Evolutionary conservation across 2,888 invertebrate species (phyloP).

Genomic region (Anoplius nigerrimus): DNA sequence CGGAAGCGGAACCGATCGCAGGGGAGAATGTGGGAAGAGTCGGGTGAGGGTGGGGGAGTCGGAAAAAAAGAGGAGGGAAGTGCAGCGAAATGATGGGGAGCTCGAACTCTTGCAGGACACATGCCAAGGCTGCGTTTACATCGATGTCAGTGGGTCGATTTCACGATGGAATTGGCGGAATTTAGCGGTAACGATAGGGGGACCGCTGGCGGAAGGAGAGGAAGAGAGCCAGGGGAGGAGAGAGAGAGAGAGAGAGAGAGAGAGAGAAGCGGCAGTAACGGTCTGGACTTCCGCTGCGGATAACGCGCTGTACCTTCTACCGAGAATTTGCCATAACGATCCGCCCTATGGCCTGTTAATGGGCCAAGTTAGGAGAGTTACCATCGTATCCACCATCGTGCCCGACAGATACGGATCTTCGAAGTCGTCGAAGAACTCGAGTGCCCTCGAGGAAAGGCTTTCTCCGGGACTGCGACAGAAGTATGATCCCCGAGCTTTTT

Average conservation of each 20-base stretch:
- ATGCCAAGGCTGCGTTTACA: constrained; percentile 38
- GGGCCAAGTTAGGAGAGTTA: constrained; percentile 55
- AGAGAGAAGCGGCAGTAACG: constrained; percentile 26
- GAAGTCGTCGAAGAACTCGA: constrained; percentile 48
- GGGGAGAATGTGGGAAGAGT: background rate
- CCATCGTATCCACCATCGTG: constrained; percentile 35
- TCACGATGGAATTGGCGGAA: constrained; percentile 32
- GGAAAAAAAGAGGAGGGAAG: constrained; percentile 20
- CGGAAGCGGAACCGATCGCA: too few relatives aligned
- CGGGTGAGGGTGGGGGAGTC: background rate
- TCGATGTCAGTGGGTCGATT: constrained; percentile 49
- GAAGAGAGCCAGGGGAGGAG: constrained; percentile 8
- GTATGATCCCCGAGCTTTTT: constrained; percentile 38
- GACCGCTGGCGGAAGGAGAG: background rate
- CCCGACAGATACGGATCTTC: constrained; percentile 46
- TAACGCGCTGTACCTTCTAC: constrained; percentile 44
- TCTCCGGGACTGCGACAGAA: constrained; percentile 16
- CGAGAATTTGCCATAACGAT: constrained; percentile 53
- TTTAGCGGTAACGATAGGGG: constrained; percentile 11
- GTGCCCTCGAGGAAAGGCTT: background rate
- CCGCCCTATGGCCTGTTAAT: constrained; percentile 56
- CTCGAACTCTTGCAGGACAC: constrained; percentile 13
- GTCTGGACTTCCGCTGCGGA: constrained; percentile 45
- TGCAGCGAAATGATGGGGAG: constrained; percentile 6
- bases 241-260: background rate